phyloP scores from a whole-genome alignment of 2,888 invertebrate genomes.

The Tiphia femorata region DNA sequence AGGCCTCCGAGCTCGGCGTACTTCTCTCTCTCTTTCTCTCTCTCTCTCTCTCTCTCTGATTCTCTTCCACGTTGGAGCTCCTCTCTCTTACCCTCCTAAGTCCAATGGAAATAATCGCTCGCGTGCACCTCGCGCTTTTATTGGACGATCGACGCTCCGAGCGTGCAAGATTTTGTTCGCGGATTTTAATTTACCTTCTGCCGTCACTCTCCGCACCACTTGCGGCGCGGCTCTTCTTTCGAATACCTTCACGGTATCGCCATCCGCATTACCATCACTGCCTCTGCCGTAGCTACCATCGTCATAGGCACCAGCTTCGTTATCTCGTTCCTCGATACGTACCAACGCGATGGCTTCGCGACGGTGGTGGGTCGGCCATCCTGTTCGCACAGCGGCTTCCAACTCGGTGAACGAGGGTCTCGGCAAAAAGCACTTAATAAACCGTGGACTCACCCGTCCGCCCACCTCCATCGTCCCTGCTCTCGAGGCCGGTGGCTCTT shows the following conservation, averaged over 20 bases:
- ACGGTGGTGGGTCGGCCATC: too few relatives aligned
- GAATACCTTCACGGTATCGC: too few relatives aligned
- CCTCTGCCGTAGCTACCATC: too few relatives aligned
- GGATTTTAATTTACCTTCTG: constrained; percentile 40
- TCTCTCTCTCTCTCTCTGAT: too few relatives aligned
- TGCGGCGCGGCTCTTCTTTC: too few relatives aligned
- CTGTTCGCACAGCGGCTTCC: neutral
- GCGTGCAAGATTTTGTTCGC: constrained; percentile 27
- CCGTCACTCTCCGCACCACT: too few relatives aligned
- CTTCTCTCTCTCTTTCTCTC: constrained; percentile 1
- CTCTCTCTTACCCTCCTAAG: neutral
- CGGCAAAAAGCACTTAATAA: constrained; percentile 37
- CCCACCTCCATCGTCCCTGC: neutral
- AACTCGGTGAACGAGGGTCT: constrained; percentile 1
- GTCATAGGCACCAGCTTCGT: too few relatives aligned
- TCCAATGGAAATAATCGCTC: constrained; percentile 24
- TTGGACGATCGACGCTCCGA: constrained; percentile 8
- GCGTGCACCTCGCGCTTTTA: constrained; percentile 6
- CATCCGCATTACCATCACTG: too few relatives aligned
- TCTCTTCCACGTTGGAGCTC: too few relatives aligned
- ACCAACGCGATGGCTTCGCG: too few relatives aligned
- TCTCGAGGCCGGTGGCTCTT: neutral
- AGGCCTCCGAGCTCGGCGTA: too few relatives aligned
- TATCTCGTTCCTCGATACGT: too few relatives aligned
- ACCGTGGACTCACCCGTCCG: constrained; percentile 17